Base-by-base conservation (phyloP, 2,797 vertebrate genomes). In the Sebastes paucispinis region DNA sequence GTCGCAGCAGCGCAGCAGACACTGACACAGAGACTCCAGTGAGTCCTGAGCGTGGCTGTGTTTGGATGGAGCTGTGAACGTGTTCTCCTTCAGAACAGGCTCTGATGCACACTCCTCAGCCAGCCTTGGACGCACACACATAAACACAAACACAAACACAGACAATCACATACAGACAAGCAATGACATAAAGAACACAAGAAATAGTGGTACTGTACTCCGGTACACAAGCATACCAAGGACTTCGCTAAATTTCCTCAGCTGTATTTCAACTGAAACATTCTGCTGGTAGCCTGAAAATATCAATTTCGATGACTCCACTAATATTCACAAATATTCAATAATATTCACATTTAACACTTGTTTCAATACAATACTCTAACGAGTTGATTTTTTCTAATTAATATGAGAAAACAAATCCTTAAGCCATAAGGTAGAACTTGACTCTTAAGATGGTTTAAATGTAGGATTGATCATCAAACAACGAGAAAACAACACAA, bases 1-100 rank as follows among this genome's bases (percentile, higher is more conserved):
- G 91, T 99, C 98, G 81, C 97, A 98, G 91, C 95, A 95, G 86
- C 75, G 95, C 84, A 99, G 89, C 71, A 99, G 92, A 92, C 97
- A 97, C 43, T 93, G 93, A 81, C 97, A 97, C 90, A 99, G 96
- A 74, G 94, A 95, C 79, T 95, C 95, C 84, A 98, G 81, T 0
- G 96, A 96, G 86, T 97, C 95, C 85, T 93, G 94, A 47, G 43
- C 25, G 3, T 75, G 27, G 20, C 86, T 94, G 64, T 93, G 69
- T 0, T 94, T 93, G 3, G 92, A 91, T 6, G 97, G 97, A 81
- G 97, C 96, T 73, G 96, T 97, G 88, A 98, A 98, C 31, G 94
- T 93, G 6, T 97, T 98, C 81, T 97, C 96, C 91, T 95, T 96
- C 77, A 97, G 94, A 50, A 77, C 86, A 22, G 96, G 96, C 10